These are phyloP conservation scores for Poecilia picta DNA, from an alignment of 2,797 vertebrate genomes.

Conservation along the genomic window DNA sequence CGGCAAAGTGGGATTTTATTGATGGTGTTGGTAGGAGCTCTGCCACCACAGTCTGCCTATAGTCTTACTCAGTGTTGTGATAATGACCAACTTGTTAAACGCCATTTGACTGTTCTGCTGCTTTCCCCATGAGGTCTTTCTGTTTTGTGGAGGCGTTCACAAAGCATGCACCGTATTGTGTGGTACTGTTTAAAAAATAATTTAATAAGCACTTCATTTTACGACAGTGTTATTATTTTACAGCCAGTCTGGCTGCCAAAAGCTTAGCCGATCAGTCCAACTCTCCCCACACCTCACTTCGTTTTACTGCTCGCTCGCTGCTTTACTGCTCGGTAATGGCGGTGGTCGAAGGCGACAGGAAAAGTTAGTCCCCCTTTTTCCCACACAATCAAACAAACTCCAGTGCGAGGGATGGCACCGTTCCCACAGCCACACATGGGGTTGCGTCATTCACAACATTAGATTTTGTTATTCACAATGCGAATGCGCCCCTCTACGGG, in stretches of 20 bases:
- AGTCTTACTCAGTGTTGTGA: constrained; percentile 57
- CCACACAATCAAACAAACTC: constrained; percentile 60
- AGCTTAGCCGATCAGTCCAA: constrained; percentile 75
- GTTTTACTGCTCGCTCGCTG: constrained; percentile 74
- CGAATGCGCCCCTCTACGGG: constrained; percentile 20
- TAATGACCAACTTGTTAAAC: constrained; percentile 65
- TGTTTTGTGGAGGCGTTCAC: constrained; percentile 40
- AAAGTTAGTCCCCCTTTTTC: constrained; percentile 66
- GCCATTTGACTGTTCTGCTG: constrained; percentile 55
- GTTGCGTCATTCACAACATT: constrained; percentile 27
- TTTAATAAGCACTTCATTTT: constrained; percentile 84
- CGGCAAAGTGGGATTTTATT: constrained; percentile 55
- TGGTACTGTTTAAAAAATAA: constrained; percentile 78
- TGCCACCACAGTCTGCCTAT: constrained; percentile 40
- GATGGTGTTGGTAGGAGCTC: constrained; percentile 23
- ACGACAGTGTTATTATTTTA: constrained; percentile 81
- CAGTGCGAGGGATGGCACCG: constrained; percentile 5
- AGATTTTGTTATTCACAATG: constrained; percentile 33
- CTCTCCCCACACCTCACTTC: constrained; percentile 78
- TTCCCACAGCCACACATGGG: constrained; percentile 60
- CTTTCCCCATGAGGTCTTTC: constrained; percentile 49
- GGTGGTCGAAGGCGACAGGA: constrained; percentile 62
- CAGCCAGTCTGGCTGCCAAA: constrained; percentile 66
- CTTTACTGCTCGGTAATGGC: constrained; percentile 71
- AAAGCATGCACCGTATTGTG: constrained; percentile 49